Base-by-base conservation (phyloP, 2,113 vertebrate genomes). In the Callopanchax toddi region DNA sequence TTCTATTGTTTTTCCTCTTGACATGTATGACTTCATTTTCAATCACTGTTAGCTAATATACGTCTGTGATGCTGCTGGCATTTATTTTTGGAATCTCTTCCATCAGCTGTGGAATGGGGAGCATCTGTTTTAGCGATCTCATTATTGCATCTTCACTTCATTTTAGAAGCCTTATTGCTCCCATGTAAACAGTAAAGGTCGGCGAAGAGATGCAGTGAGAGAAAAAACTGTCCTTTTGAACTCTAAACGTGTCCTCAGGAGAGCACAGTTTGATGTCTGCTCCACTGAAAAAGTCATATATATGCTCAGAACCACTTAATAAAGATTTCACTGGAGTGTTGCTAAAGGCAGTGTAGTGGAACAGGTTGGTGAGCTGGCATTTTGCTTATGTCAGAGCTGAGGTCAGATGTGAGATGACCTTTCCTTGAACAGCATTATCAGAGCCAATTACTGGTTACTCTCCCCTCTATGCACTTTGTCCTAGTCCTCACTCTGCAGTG, bases 191-290 rank as follows among this genome's bases (percentile, higher is more conserved):
- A 26, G 13, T 23, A 44, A 44, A 64, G 37, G 65, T 54, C 37
- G 65, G 32, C 22, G 29, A 40, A 10, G 17, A 67, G 49, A 50
- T 39, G 23, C 55, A 3, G 70, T 71, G 79, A 85, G 75, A 82
- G 81, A 82, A 77, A 80, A 74, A 21, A 2, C 44, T 77, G 73
- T 81, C 79, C 78, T 82, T 26, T 82, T 87, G 68, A 87, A 79
- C 76, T 51, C 58, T 54, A n/a, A n/a, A 67, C 45, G 48, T 67
- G 56, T 45, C 52, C 81, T 72, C 29, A 53, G 10, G 54, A 52
- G 67, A 62, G 32, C 40, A 43, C 32, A 23, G 48, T 48, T 64
- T 59, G 46, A 77, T 80, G 67, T 83, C 62, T 56, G 3, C 29
- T 66, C 12, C 16, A 61, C 44, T 45, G 42, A 67, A 74, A 74